A percentile compares a stretch with the other conserved stretches of the same genome.
phyloP scores from a whole-genome alignment of 2,113 vertebrate genomes.

The Vidua macroura region DNA sequence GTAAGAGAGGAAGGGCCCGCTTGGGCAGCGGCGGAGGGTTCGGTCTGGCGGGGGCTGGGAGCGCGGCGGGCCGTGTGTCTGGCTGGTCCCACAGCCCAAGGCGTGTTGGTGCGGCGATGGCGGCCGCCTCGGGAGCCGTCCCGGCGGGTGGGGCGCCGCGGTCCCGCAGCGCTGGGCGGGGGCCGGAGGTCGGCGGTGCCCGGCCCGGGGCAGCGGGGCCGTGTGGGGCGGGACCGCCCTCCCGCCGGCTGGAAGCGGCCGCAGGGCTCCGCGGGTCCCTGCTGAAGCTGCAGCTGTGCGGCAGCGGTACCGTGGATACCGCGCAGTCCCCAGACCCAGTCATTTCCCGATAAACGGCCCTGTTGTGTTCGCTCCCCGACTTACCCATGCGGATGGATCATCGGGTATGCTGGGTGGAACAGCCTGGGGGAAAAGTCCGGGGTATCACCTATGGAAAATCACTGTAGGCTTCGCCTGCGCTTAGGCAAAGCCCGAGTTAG shows the following conservation, averaged over 20 bases:
- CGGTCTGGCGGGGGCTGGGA: no score
- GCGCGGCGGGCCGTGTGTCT: neutral
- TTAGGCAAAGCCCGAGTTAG: neutral
- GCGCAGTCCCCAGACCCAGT: accelerated
- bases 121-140: neutral
- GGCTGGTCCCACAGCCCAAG: neutral
- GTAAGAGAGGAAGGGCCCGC: neutral
- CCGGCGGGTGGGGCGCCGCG: neutral
- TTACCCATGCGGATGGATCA: accelerated
- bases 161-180: neutral
- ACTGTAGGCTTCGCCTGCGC: neutral
- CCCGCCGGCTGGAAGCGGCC: neutral
- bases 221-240: neutral
- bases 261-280: accelerated
- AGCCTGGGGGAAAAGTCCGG: neutral
- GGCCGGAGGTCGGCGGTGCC: neutral
- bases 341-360: accelerated
- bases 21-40: neutral
- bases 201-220: neutral
- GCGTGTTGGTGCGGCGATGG: neutral
- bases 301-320: accelerated
- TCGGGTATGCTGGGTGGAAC: accelerated
- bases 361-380: accelerated
- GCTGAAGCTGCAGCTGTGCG: accelerated
- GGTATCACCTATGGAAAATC: neutral